phyloP scores from a whole-genome alignment of 1,140 invertebrate species.

The Nephotettix cincticeps region DNA sequence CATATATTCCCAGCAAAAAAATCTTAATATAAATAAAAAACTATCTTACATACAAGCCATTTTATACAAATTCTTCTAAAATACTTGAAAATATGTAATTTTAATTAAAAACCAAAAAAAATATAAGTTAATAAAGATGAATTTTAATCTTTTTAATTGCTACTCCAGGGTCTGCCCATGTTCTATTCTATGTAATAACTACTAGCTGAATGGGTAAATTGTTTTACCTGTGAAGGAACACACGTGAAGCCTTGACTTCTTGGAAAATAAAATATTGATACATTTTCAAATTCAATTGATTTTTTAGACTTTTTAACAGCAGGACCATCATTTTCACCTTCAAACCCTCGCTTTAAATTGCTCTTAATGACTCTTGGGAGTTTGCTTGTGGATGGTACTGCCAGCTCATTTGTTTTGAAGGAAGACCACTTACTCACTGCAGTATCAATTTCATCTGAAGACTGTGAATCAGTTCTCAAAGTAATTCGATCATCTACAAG shows the following conservation, averaged over 20 bases:
- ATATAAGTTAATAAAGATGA: too few species aligned
- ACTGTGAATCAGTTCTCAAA: slow-evolving; percentile 31
- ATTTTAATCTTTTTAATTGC: not conserved
- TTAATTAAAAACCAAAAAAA: too few species aligned
- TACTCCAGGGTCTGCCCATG: not conserved
- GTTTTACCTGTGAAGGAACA: slow-evolving; percentile 86
- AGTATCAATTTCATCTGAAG: slow-evolving; percentile 32
- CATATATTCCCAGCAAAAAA: not conserved
- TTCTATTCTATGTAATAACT: slow-evolving; percentile 26
- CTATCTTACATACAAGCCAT: too few species aligned
- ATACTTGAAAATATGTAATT: too few species aligned
- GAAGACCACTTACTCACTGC: not conserved
- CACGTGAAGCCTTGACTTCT: slow-evolving; percentile 96
- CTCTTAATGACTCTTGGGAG: slow-evolving; percentile 48
- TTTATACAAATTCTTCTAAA: too few species aligned
- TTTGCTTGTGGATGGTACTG: slow-evolving; percentile 26
- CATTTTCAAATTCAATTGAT: slow-evolving; percentile 84
- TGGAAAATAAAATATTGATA: slow-evolving; percentile 95
- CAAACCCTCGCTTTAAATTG: slow-evolving; percentile 52
- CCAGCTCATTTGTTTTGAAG: not conserved
- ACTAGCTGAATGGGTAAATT: too few species aligned
- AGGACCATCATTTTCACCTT: slow-evolving; percentile 1
- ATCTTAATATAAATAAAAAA: not conserved
- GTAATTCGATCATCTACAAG: slow-evolving; percentile 46
- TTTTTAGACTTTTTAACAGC: slow-evolving; percentile 61